These are phyloP conservation scores for Isoperla grammatica DNA, from an alignment of 2,888 invertebrate species.

Conservation along the genomic window DNA sequence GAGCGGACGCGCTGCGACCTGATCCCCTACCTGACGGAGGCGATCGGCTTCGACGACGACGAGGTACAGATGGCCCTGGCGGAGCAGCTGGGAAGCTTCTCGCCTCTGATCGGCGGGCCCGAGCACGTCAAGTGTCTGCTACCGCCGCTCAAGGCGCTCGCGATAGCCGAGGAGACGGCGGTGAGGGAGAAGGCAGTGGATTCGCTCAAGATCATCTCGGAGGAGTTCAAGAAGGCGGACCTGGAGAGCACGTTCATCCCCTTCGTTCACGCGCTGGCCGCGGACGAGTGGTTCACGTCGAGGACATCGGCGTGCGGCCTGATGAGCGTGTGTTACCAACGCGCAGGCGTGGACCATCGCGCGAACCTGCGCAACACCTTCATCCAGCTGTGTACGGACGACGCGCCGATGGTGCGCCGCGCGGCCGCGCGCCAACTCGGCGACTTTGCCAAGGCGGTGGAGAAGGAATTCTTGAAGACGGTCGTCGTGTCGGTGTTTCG, in stretches of 20 bases:
- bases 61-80: conserved; percentile 96
- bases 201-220: conserved; percentile 84
- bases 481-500: conserved; percentile 97
- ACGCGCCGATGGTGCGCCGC: conserved; percentile 98
- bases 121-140: conserved; percentile 91
- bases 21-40: conserved; percentile 97
- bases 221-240: conserved; percentile 87
- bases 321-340: conserved; percentile 77
- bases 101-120: conserved; percentile 90
- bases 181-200: conserved; percentile 99
- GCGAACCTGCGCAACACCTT: conserved; percentile 82
- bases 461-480: conserved; percentile 89
- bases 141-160: conserved; percentile 92
- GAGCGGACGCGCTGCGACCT: conserved; percentile 92
- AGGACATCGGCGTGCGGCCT: conserved; percentile 89
- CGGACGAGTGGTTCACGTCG: conserved; percentile 94
- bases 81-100: conserved; percentile 95
- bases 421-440: conserved; percentile 97
- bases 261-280: conserved; percentile 81
- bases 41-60: conserved; percentile 97
- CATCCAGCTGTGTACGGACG: conserved; percentile 93
- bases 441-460: conserved; percentile 95
- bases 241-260: conserved; percentile 95
- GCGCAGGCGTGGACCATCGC: conserved; percentile 61
- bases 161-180: conserved; percentile 98